Evolutionary conservation across 2,888 invertebrate genomes (phyloP), one percentile per base, ranked within the genome.

Genomic region (Agapetus fuscipes): DNA sequence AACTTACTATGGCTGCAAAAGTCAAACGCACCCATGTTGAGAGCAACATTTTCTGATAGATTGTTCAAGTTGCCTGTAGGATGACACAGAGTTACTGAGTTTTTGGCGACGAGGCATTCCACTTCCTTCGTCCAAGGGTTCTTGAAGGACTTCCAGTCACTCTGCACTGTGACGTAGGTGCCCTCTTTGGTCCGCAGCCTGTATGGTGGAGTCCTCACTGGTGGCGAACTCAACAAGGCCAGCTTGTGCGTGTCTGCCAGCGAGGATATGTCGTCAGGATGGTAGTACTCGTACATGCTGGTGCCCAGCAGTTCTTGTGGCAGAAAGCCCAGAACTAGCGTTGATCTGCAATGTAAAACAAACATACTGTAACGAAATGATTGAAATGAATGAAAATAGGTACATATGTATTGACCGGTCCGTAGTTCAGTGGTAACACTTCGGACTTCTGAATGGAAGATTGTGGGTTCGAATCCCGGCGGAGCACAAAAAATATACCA

Each of bases 51-150:
- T n/a, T n/a, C n/a, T n/a, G n/a, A n/a, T n/a, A n/a, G 15, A 2
- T 29, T 28, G 31, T 17, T 36, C 12, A n/a, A n/a, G n/a, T n/a
- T n/a, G n/a, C n/a, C n/a, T n/a, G n/a, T n/a, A n/a, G n/a, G n/a
- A n/a, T n/a, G n/a, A n/a, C n/a, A n/a, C n/a, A n/a, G n/a, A n/a
- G n/a, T n/a, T n/a, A 87, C 72, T 1, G 79, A 81, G 64, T 93
- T 91, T 59, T 86, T 88, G 0, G 90, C 84, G 49, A 91, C 83
- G 48, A 94, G 72, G 56, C 84, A 89, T 56, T 95, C 94, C 45
- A 90, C 80, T 55, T 94, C 94, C 62, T 90, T 90, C 1, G 93
- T 94, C 93, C 93, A 94, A 0, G 95, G 95, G 64, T 94, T 94
- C 53, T 78, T 78, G 59, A 95, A 93, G 0, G 86, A 80, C 52